These are phyloP conservation scores for Synergus laeviventris DNA, from an alignment of 2,888 invertebrate species.

Conservation along the genomic window DNA sequence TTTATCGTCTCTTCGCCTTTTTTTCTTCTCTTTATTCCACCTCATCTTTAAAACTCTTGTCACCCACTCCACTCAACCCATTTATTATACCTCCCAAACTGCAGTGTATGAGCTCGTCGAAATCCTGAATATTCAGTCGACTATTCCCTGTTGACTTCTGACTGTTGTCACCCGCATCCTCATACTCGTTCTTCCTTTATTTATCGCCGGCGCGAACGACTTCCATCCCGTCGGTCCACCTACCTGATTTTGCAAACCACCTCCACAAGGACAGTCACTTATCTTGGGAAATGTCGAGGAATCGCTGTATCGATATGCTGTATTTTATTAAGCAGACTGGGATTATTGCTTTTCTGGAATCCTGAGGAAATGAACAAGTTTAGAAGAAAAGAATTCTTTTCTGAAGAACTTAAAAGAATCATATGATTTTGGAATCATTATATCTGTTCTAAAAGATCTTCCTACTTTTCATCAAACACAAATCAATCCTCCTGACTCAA, in stretches of 20 bases:
- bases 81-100: conserved; percentile 11
- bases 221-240: conserved; percentile 55
- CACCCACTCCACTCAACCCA: background rate
- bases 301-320: conserved; percentile 52
- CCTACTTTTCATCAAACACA: background rate
- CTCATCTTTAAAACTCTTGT: background rate
- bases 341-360: background rate
- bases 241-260: conserved; percentile 53
- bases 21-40: background rate
- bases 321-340: conserved; percentile 48
- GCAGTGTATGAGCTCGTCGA: conserved; percentile 9
- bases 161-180: conserved; percentile 58
- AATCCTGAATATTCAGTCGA: conserved; percentile 24
- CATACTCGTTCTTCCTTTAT: conserved; percentile 54
- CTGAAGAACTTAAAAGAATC: too few species aligned
- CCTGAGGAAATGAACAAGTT: background rate
- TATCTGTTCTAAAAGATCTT: too few species aligned
- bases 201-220: conserved; percentile 53
- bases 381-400: too few species aligned
- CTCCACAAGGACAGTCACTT: conserved; percentile 54
- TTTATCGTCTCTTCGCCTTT: background rate
- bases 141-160: conserved; percentile 55
- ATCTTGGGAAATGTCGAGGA: conserved; percentile 55
- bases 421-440: too few species aligned
- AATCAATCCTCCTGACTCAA: background rate